A percentile compares a stretch with the other conserved stretches of the same genome.
Conservation (phyloP, 2,888 invertebrate genomes). For the Pardosa pseudoannulata region DNA sequence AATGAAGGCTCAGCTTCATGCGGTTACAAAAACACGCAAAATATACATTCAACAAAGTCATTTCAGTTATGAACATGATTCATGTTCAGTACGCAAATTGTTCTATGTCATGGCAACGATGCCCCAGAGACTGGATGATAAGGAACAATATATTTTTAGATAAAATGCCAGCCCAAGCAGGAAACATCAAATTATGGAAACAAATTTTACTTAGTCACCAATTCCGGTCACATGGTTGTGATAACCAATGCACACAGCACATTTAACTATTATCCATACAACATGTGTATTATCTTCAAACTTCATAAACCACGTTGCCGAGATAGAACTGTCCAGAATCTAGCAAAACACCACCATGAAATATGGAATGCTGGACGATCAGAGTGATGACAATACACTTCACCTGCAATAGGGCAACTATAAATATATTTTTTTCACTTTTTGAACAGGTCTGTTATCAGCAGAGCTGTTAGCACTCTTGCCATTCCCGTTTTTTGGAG, state of each 20-base stretch:
- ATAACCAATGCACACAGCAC: conserved; percentile 47
- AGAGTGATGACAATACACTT: conserved; percentile 40
- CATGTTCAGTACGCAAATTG: not conserved
- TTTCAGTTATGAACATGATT: conserved; percentile 5
- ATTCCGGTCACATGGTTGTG: conserved; percentile 12
- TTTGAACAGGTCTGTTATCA: conserved; percentile 75
- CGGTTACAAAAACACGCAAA: conserved; percentile 21
- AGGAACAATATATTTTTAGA: conserved; percentile 39
- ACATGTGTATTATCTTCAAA: conserved; percentile 20
- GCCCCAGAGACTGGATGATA: conserved; percentile 25
- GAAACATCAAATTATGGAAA: conserved; percentile 45
- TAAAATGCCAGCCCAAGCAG: conserved; percentile 54
- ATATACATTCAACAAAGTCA: conserved; percentile 24
- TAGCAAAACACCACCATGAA: conserved; percentile 54
- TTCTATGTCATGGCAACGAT: conserved; percentile 2
- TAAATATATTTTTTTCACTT: conserved; percentile 76
- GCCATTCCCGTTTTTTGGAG: conserved; percentile 75
- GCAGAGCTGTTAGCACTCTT: conserved; percentile 76
- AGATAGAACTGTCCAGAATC: conserved; percentile 36
- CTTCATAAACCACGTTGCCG: conserved; percentile 32
- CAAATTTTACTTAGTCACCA: conserved; percentile 27
- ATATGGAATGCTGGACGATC: conserved; percentile 70
- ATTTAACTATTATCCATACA: conserved; percentile 24
- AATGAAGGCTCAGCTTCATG: conserved; percentile 21
- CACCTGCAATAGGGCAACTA: conserved; percentile 60